Evolutionary conservation across 35 echinoderm and acorn worm genomes (phyloP).

Genomic region (Anneissia japonica): DNA sequence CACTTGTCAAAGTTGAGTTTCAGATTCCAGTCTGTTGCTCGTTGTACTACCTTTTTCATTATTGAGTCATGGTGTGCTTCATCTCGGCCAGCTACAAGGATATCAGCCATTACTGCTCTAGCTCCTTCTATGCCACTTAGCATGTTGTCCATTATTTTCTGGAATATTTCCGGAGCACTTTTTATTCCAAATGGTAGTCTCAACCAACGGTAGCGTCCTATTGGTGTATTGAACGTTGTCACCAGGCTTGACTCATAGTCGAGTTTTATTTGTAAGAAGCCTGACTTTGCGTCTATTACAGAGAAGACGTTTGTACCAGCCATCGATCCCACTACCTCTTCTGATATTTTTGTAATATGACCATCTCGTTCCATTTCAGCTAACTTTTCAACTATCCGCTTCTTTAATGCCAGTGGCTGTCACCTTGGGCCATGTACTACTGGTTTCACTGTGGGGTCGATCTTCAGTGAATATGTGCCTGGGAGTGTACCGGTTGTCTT

Average conservation of each 20-base stretch:
- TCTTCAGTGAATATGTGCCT: conserved; percentile 58
- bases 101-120: conserved; percentile 43
- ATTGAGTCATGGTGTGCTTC: conserved; percentile 29
- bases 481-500: conserved; percentile 44
- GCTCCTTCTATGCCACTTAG: conserved; percentile 44
- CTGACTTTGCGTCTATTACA: conserved; percentile 56
- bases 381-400: conserved; percentile 33
- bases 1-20: conserved; percentile 67
- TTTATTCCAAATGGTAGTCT: conserved; percentile 75
- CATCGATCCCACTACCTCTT: conserved; percentile 49
- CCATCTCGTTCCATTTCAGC: conserved; percentile 46
- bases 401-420: conserved; percentile 26
- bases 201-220: conserved; percentile 57
- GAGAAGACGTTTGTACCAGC: conserved; percentile 59
- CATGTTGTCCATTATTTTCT: conserved; percentile 60
- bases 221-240: conserved; percentile 60
- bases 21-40: conserved; percentile 71
- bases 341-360: conserved; percentile 47
- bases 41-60: conserved; percentile 40
- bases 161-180: conserved; percentile 60
- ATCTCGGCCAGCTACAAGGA: conserved; percentile 32
- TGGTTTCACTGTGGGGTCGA: conserved; percentile 50
- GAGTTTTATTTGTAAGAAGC: conserved; percentile 47
- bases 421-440: conserved; percentile 64
- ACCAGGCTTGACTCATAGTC: conserved; percentile 61